Evolutionary conservation across 2,113 vertebrate species (phyloP).

Genomic region (Stegastes partitus): DNA sequence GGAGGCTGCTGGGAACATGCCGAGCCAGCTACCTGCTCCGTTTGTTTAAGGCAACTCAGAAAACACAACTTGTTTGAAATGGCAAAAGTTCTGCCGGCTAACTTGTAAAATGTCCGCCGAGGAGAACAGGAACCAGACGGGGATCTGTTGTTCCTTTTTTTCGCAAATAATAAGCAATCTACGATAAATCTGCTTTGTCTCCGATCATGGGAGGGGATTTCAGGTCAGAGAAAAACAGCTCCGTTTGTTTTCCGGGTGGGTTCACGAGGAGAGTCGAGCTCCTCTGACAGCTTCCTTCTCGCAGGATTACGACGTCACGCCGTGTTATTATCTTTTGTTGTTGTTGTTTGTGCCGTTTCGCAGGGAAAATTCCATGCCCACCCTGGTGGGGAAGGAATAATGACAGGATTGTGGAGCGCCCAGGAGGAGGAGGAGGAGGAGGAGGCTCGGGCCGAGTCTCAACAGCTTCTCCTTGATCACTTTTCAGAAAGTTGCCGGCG

Average conservation of each 20-base stretch:
- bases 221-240: constrained; percentile 5
- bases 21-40: constrained; percentile 58
- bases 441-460: constrained; percentile 40
- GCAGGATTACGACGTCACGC: constrained; percentile 30
- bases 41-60: constrained; percentile 54
- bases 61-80: constrained; percentile 60
- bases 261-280: constrained; percentile 11
- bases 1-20: constrained; percentile 49
- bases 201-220: constrained; percentile 3
- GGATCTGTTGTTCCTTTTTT: constrained; percentile 20
- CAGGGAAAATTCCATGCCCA: constrained; percentile 79
- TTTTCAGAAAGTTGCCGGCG: background rate
- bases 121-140: constrained; percentile 32
- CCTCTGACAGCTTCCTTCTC: constrained; percentile 31
- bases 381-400: constrained; percentile 72
- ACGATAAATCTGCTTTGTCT: constrained; percentile 39
- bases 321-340: constrained; percentile 73
- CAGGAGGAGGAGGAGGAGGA: constrained; percentile 42
- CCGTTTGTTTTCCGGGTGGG: constrained; percentile 21
- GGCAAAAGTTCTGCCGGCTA: constrained; percentile 31
- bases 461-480: constrained; percentile 43
- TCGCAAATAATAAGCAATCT: constrained; percentile 17
- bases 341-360: constrained; percentile 72
- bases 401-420: constrained; percentile 73
- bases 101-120: constrained; percentile 17